These are phyloP conservation scores for Panagrolaimus sp. DNA, from an alignment of 1,140 invertebrate species.

Conservation along the genomic window DNA sequence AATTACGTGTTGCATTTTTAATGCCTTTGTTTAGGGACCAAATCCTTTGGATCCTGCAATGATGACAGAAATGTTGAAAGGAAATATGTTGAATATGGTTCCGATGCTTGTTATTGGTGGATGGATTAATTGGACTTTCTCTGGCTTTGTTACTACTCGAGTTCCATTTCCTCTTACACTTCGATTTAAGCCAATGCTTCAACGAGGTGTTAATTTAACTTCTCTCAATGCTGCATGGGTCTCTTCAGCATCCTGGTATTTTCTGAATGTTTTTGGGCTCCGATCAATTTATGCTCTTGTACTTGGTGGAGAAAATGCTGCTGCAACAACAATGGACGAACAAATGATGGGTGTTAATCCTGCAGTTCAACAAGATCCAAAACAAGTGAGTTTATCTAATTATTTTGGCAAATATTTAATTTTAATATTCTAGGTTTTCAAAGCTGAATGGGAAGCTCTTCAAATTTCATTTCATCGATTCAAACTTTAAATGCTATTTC, in stretches of 20 bases:
- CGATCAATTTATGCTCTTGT: constrained; percentile 95
- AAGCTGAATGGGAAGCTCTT: constrained; percentile 96
- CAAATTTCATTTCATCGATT: constrained; percentile 72
- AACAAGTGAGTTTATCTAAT: constrained; percentile 4
- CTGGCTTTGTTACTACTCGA: constrained; percentile 93
- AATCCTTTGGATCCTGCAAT: constrained; percentile 76
- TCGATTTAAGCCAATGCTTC: constrained; percentile 97
- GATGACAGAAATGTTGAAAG: constrained; percentile 99
- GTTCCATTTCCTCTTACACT: constrained; percentile 96
- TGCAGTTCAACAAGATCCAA: constrained; percentile 14
- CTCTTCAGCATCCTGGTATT: constrained; percentile 99
- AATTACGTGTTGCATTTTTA: constrained; percentile 22
- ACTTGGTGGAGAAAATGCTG: constrained; percentile 89
- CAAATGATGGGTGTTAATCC: constrained; percentile 25
- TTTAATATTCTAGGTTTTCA: constrained; percentile 87
- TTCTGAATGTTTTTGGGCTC: constrained; percentile 96
- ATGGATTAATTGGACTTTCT: constrained; percentile 99
- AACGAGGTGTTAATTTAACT: constrained; percentile 87
- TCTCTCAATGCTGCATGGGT: constrained; percentile 98
- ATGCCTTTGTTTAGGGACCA: constrained; percentile 19
- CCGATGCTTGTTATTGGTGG: constrained; percentile 63
- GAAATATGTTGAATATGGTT: constrained; percentile 70
- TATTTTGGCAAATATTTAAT: constrained; percentile 73
- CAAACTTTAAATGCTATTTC: constrained; percentile 4
- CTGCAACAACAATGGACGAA: constrained; percentile 51